Percentiles rank a stretch among this genome's conserved stretches.
phyloP scores from a whole-genome alignment of 2,888 invertebrate species.

The Pheosia gnoma region DNA sequence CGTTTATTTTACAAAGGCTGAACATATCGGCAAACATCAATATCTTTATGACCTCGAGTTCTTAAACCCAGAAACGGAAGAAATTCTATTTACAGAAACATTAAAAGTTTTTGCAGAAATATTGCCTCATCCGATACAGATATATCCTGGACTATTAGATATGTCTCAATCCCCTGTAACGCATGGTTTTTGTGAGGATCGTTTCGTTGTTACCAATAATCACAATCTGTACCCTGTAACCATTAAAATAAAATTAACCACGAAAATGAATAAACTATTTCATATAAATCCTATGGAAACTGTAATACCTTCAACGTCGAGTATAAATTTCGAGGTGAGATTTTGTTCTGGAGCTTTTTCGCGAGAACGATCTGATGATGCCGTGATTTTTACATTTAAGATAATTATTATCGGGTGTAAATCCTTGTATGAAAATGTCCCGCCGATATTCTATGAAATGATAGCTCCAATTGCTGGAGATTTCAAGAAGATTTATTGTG shows the following conservation, averaged over 20 bases:
- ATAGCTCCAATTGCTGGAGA: constrained; percentile 60
- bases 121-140: constrained; percentile 61
- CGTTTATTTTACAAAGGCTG: constrained; percentile 61
- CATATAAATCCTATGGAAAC: constrained; percentile 56
- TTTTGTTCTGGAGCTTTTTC: constrained; percentile 51
- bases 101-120: constrained; percentile 63
- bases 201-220: constrained; percentile 56
- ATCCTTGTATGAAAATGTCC: constrained; percentile 54
- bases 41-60: constrained; percentile 61
- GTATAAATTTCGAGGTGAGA: constrained; percentile 47
- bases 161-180: constrained; percentile 57
- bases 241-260: constrained; percentile 60
- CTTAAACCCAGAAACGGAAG: constrained; percentile 45
- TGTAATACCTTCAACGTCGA: constrained; percentile 45
- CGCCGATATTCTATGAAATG: constrained; percentile 68
- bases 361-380: constrained; percentile 41
- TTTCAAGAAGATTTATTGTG: constrained; percentile 53
- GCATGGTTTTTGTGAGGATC: constrained; percentile 61
- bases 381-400: constrained; percentile 67
- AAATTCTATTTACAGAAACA: constrained; percentile 48
- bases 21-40: constrained; percentile 66
- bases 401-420: constrained; percentile 54
- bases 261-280: constrained; percentile 64
- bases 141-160: constrained; percentile 63
- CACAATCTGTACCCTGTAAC: constrained; percentile 55